These are phyloP conservation scores for Scortum barcoo DNA, from an alignment of 2,113 vertebrate species.

Conservation along the genomic window DNA sequence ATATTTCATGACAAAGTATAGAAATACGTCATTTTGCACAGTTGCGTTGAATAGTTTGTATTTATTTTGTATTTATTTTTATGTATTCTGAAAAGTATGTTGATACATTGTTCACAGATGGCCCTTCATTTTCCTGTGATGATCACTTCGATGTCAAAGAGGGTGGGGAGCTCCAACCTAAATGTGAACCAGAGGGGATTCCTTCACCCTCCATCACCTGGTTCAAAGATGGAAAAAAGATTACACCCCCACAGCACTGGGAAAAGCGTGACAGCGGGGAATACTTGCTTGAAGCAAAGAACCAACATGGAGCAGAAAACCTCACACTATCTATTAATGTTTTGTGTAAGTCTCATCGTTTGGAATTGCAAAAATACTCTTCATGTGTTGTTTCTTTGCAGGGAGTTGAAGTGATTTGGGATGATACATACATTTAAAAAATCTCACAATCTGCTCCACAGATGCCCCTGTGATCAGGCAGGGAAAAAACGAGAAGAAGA, in stretches of 20 bases:
- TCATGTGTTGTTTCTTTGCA: not conserved
- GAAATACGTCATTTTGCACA: not conserved
- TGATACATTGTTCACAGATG: constrained; percentile 47
- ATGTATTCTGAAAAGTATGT: constrained; percentile 8
- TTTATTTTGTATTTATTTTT: not conserved
- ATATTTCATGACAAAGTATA: not conserved
- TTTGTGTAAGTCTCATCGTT: constrained; percentile 57
- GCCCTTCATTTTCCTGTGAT: constrained; percentile 51
- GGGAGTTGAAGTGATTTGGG: not conserved
- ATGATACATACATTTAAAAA: not conserved
- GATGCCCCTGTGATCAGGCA: constrained; percentile 58
- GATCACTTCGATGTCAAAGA: not conserved
- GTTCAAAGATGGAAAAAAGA: constrained; percentile 34
- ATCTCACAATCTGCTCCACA: constrained; percentile 27
- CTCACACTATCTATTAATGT: constrained; percentile 42
- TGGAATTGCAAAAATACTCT: not conserved
- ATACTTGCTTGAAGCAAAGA: constrained; percentile 54
- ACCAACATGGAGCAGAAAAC: constrained; percentile 50
- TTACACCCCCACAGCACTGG: not conserved
- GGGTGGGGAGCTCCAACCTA: rapidly evolving
- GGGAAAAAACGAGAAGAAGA: rapidly evolving
- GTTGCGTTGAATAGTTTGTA: not conserved
- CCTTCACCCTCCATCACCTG: constrained; percentile 39
- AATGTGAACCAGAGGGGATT: constrained; percentile 51
- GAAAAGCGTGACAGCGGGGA: constrained; percentile 46